Base-by-base conservation (phyloP, 2,797 vertebrate species). In the Gymnocypris eckloni region DNA sequence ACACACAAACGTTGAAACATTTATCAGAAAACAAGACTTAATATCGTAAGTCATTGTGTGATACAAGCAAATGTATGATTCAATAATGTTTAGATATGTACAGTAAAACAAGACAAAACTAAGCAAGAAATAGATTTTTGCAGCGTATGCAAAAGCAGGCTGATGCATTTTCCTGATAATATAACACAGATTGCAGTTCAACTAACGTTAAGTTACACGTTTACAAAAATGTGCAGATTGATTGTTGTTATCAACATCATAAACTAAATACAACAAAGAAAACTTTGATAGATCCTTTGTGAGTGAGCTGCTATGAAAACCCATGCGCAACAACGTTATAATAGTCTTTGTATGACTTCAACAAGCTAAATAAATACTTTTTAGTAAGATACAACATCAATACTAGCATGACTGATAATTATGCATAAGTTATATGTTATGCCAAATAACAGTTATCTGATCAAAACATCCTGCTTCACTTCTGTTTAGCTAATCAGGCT, bases 401-500 rank as follows among this genome's bases (percentile, higher is more conserved):
- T 41, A 76, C 20, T 77, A 67, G 48, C 43, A 25, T 6, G 13
- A 48, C 1, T 7, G 20, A 4, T 16, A 18, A 20, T 28, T 9
- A 33, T 28, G 10, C 16, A 69, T 15, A n/a, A 28, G 43, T 45
- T 45, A 45, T 2, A 59, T 56, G 10, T 13, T 69, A 69, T 6
- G 28, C 4, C 10, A 43, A 20, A 28, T 22, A 56, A 61, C 59
- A 61, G 59, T 61, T 25, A 13, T 37, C 33, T 45, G 73, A 10
- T 54, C 15, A 64, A 66, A 73, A 75, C 45, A 61, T 37, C 18
- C 4, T 64, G 61, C 73, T 22, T 70, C 48, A 67, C 75, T 84
- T 82, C 20, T 77, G 45, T 76, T 79, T 56, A 85, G 83, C 83
- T 85, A 45, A 70, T 59, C 66, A 54, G 37, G 75, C 83, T 85